Conservation (phyloP, 2,888 invertebrate species). For the Cordilura impudica region DNA sequence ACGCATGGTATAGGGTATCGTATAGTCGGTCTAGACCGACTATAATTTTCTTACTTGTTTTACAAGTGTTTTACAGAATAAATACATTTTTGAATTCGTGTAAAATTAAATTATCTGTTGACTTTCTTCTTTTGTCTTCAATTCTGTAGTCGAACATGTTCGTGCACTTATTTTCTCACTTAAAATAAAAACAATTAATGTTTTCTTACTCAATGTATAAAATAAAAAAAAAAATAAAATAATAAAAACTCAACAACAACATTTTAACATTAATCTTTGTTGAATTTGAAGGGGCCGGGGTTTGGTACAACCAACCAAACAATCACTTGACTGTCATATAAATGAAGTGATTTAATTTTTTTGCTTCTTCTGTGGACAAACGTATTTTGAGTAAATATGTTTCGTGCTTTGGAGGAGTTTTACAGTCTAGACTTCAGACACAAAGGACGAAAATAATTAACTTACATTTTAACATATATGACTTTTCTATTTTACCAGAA, state of each 20-base stretch:
- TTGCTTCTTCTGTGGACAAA: conserved; percentile 10
- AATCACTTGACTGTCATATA: conserved; percentile 26
- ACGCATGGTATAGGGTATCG: too few species aligned
- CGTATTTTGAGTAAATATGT: too few species aligned
- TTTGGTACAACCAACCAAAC: too few species aligned
- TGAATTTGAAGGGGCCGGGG: background rate
- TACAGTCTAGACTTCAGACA: conserved; percentile 56
- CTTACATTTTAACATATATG: background rate
- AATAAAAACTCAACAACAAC: too few species aligned
- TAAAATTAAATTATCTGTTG: background rate
- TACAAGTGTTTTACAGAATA: too few species aligned
- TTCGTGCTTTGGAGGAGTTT: conserved; percentile 24
- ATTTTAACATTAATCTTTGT: conserved; percentile 3
- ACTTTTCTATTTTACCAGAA: background rate
- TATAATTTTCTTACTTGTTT: too few species aligned
- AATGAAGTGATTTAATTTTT: conserved; percentile 25
- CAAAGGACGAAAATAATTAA: conserved; percentile 8
- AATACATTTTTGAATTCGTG: background rate
- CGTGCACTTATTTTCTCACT: background rate
- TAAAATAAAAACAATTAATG: background rate
- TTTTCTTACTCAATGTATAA: background rate
- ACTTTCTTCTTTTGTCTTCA: background rate
- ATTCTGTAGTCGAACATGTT: background rate
- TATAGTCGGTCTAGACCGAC: too few species aligned
- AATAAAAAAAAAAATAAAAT: background rate